phyloP scores from a whole-genome alignment of 2,888 invertebrate species.

The Eristalis intricaria region DNA sequence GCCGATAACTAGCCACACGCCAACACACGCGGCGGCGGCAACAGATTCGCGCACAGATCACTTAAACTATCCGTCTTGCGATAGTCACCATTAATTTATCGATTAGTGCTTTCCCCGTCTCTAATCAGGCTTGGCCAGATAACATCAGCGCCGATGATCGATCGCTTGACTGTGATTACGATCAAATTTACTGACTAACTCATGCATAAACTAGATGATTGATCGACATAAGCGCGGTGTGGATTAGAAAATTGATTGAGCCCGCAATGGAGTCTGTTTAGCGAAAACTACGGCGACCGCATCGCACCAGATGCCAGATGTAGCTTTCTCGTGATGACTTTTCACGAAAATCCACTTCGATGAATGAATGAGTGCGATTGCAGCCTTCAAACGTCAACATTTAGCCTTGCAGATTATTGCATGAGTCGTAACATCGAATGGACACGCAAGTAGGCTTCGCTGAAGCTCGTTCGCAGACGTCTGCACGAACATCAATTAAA shows the following conservation, averaged over 20 bases:
- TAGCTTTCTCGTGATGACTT: background rate
- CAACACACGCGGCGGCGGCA: background rate
- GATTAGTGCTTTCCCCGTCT: background rate
- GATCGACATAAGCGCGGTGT: background rate
- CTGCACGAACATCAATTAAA: background rate
- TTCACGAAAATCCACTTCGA: background rate
- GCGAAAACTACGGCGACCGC: background rate
- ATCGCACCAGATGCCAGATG: background rate
- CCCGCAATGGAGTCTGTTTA: background rate
- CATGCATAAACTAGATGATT: background rate
- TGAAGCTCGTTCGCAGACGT: background rate
- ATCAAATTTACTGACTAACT: background rate
- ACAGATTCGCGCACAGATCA: background rate
- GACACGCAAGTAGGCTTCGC: background rate
- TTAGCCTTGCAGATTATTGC: background rate
- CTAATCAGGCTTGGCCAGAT: background rate
- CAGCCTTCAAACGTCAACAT: background rate
- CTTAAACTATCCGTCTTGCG: background rate
- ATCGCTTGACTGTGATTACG: background rate
- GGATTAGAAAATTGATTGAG: background rate
- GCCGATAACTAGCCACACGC: background rate
- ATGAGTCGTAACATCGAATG: background rate
- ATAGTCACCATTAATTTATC: background rate
- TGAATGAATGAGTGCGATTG: background rate
- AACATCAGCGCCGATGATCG: background rate